Evolutionary conservation across 2,888 invertebrate species (phyloP), one percentile per base, ranked within the genome.

Genomic region (Epirrita christyi): DNA sequence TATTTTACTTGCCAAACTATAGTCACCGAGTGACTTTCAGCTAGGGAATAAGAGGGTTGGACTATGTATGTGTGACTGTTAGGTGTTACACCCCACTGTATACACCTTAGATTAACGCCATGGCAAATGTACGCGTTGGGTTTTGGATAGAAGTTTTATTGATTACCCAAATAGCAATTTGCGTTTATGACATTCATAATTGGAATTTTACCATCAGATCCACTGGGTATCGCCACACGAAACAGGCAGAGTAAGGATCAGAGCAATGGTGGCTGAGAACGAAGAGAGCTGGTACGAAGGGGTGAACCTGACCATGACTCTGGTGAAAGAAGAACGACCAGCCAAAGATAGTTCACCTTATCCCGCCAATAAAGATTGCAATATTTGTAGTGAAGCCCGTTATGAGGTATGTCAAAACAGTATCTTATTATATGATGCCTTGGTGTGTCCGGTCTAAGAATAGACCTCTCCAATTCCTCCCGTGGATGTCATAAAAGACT

Each of bases 211-310:
- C 8, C 21, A 28, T 49, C 61, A 91, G 91, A 76, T 90, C 4
- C 91, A 91, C 59, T 92, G 92, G 92, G 78, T 90, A 27, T 90
- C 92, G 0, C 92, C 91, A 0, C 83, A 79, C 37, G 62, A 71
- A 15, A 78, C 70, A 9, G 64, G 72, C 74, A 79, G 42, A 10
- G 83, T 92, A 0, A 79, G 91, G 0, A 78, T 92, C 1, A 79
- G 91, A 0, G 91, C 91, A 0, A 91, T 87, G 79, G 87, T 91
- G 0, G 90, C 85, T 0, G 90, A 91, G 56, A 92, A 90, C 65
- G 71, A 78, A 0, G 90, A 89, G 57, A 71, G 71, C 0, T 92
- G 91, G 91, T 88, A 86, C 55, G 72, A 72, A 0, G 85, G 81
- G 0, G 80, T 81, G 0, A 68, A 79, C 7, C 70, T 92, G 10